Evolutionary conservation across 1,140 invertebrate genomes (phyloP).

Genomic region (Tetramorium alpestre): DNA sequence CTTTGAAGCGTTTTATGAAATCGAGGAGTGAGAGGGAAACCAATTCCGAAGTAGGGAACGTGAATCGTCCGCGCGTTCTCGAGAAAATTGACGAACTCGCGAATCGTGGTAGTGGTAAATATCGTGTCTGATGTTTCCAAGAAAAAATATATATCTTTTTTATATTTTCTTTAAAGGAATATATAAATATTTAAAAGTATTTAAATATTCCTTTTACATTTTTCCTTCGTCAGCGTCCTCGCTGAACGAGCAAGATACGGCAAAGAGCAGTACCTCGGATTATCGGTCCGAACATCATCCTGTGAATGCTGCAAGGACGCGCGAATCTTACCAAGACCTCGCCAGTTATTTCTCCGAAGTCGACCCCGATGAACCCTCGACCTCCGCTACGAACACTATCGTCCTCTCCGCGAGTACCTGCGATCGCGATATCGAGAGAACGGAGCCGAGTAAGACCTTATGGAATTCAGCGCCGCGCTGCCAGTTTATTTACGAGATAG

Average conservation of each 20-base stretch:
- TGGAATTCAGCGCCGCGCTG: conserved; percentile 6
- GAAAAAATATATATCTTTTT: not conserved
- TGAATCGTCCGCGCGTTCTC: not conserved
- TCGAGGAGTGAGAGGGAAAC: conserved; percentile 51
- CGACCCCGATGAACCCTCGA: conserved; percentile 63
- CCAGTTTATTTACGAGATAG: conserved; percentile 22
- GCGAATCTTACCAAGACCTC: conserved; percentile 43
- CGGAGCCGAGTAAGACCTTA: conserved; percentile 49
- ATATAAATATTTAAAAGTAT: not conserved
- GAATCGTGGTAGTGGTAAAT: conserved; percentile 44
- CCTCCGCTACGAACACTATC: conserved; percentile 47
- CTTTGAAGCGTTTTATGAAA: conserved; percentile 75
- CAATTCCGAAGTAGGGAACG: conserved; percentile 33
- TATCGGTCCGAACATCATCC: conserved; percentile 37
- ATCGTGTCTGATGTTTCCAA: not conserved
- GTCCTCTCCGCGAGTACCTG: conserved; percentile 46
- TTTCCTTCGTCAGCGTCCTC: conserved; percentile 42
- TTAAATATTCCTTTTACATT: not conserved
- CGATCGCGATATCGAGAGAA: conserved; percentile 47
- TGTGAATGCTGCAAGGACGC: conserved; percentile 45
- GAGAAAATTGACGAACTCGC: not conserved
- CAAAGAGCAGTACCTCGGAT: conserved; percentile 37
- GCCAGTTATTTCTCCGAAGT: conserved; percentile 47
- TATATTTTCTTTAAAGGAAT: not conserved
- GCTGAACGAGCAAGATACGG: conserved; percentile 9